Evolutionary conservation across 2,797 vertebrate genomes (phyloP), one percentile per base, ranked within the genome.

Genomic region (Cynodonichthys magdalenae): DNA sequence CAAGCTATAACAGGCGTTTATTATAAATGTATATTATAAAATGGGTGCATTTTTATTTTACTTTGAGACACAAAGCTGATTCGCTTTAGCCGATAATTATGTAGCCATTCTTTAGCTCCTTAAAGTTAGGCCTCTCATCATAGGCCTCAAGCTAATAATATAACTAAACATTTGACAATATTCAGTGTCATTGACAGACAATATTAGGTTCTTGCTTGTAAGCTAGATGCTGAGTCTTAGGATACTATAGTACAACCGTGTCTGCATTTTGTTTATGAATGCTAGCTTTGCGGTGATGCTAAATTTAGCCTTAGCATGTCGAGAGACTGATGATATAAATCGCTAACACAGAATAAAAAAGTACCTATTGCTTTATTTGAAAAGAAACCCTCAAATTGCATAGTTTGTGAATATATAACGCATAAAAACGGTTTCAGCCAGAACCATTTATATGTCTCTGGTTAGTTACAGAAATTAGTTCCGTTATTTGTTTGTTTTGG

Each of bases 41-140:
- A 9, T 39, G 1, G 17, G 17, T 3, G 0, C 47, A 8, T 20
- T 41, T 2, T 3, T 28, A 0, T 4, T 24, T 19, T 36, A 36
- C 34, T 1, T 39, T 39, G 3, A 39, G 36, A 39, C 36, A 1
- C 5, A 9, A 18, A 15, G 2, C 11, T 27, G 11, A 51, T 20
- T 7, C 3, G 28, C 29, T 50, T 66, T 39, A 44, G 7, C 36
- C 15, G 12, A 24, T 9, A 55, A 27, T 41, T 15, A 9, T 7
- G 8, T 31, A 11, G 9, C 46, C n/a, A n/a, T n/a, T n/a, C 12
- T 42, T 5, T 42, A 27, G 20, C 14, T 75, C 2, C 27, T 59
- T n/a, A 9, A 67, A 79, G 57, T 77, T 75, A 76, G 83, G 85
- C 87, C 84, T 72, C 18, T 5, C 18, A 39, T 24, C 39, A 66